Evolutionary conservation across 1,140 invertebrate species (phyloP), one percentile per base, ranked within the genome.

Genomic region (Lerema accius): DNA sequence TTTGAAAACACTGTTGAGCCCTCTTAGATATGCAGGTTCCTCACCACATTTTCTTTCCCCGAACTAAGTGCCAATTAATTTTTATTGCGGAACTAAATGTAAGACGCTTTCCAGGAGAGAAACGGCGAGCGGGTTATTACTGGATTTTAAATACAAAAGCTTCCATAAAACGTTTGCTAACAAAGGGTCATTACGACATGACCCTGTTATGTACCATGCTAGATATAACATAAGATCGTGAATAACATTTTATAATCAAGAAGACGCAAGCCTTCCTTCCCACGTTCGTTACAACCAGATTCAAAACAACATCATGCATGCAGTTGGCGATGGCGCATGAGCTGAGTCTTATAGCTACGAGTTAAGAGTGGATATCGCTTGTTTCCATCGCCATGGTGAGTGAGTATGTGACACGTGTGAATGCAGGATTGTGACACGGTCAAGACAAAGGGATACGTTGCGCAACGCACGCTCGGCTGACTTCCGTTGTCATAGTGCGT

Each of bases 381-480:
- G 7, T 4, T 0, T 10, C 4, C 26, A 26, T 3, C 5, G 35
- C 19, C 32, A 19, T 43, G 32, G 3, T 9, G 19, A 26, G 19
- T 10, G 14, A 10, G 5, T 35, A 4, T 53, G 11, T 4, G 9
- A 43, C 51, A 56, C 51, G 51, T 56, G 51, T 56, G 23, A 49
- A 56, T 37, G 48, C 51, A 56, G 51, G 17, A 43, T 19, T 28
- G 40, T 43, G 37, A 43, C 48, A 50, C 69, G 61, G 73, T 67
- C 49, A 45, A 78, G 61, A 84, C 79, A 84, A 84, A 77, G 72
- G 64, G 68, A 78, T 71, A 63, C 66, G 63, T 86, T 82, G 76
- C 76, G 80, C 66, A 81, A 86, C 67, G 53, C 53, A 77, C 76
- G 80, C 80, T 73, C 67, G 62, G 76, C 46, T 78, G 72, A 80